Evolutionary conservation across 2,888 invertebrate species (phyloP).

Genomic region (Hirtodrosophila confusa): DNA sequence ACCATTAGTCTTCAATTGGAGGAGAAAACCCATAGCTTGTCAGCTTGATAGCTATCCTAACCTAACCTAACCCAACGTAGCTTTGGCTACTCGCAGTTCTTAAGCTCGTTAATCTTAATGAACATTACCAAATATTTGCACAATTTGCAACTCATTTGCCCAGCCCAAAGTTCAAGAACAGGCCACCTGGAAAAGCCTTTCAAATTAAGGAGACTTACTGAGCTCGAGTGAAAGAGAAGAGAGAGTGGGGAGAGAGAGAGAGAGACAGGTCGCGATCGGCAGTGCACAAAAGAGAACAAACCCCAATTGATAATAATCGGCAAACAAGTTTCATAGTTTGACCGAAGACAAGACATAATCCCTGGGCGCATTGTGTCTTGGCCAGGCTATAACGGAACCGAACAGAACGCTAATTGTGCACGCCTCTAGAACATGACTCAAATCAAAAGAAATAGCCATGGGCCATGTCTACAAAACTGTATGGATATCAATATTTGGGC

Average conservation of each 20-base stretch:
- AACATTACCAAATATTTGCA: conserved; percentile 54
- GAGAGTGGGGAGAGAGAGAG: conserved; percentile 27
- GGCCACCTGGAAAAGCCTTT: conserved; percentile 60
- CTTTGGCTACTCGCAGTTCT: neutral
- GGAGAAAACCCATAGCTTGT: too few species aligned
- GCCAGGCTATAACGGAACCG: conserved; percentile 70
- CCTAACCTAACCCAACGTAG: too few species aligned
- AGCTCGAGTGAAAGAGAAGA: conserved; percentile 3
- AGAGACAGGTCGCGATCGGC: conserved; percentile 36
- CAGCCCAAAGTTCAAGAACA: conserved; percentile 53
- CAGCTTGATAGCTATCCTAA: too few species aligned
- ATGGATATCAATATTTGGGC: conserved; percentile 75
- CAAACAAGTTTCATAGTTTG: conserved; percentile 68
- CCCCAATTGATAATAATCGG: conserved; percentile 69
- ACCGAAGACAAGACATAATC: conserved; percentile 55
- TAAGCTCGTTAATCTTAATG: conserved; percentile 23
- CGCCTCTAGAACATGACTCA: conserved; percentile 79
- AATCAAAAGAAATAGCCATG: conserved; percentile 66
- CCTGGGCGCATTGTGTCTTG: conserved; percentile 62
- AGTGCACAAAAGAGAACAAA: conserved; percentile 44
- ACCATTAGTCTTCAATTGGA: too few species aligned
- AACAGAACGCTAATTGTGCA: conserved; percentile 76
- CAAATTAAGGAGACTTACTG: too few species aligned
- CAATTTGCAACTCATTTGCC: conserved; percentile 61
- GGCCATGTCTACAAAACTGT: conserved; percentile 48